phyloP scores from a whole-genome alignment of 2,113 vertebrate genomes.

The Peromyscus leucopus region DNA sequence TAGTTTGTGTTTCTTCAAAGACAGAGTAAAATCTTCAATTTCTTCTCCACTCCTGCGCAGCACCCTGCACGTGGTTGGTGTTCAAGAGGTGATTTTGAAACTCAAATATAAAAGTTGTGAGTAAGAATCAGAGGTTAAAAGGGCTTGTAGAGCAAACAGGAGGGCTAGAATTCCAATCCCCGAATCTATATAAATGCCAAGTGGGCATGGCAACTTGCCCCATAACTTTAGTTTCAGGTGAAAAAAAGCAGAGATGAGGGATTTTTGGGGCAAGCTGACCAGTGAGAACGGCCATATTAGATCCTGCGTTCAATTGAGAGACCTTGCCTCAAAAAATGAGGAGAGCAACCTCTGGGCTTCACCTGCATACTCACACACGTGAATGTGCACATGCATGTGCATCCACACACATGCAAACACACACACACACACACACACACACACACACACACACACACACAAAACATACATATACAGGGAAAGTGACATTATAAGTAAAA shows the following conservation, averaged over 20 bases:
- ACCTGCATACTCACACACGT: neutral
- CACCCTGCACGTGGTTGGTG: neutral
- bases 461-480: neutral
- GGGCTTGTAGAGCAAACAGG: neutral
- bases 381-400: neutral
- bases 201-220: no score
- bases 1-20: conserved; percentile 4
- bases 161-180: no score
- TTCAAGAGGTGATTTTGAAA: conserved; percentile 26
- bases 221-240: neutral
- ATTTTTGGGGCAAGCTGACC: neutral
- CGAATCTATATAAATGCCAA: neutral
- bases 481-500: neutral
- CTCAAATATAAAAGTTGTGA: conserved; percentile 17
- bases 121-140: neutral
- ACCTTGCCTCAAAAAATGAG: neutral
- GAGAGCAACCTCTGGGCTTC: neutral
- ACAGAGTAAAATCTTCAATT: neutral
- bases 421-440: neutral
- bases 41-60: neutral
- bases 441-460: neutral
- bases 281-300: no score
- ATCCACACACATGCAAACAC: neutral
- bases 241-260: no score
- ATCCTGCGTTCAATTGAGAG: neutral